Percentiles rank a stretch among this genome's conserved stretches.
Conservation (phyloP, 2,113 vertebrate genomes). For the Phaethornis superciliosus region DNA sequence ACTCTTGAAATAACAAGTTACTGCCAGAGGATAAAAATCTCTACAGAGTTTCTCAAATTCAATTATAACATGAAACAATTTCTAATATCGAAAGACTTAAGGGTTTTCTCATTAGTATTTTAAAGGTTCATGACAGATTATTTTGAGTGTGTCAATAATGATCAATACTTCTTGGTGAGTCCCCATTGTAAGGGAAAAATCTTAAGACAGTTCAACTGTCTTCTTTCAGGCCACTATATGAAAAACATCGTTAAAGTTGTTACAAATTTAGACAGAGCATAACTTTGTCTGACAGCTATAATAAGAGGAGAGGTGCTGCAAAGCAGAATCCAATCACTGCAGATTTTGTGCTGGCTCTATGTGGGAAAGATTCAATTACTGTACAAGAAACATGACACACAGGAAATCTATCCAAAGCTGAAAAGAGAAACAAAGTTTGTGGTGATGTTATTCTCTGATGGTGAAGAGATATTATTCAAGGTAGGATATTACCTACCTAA, state of each 20-base stretch:
- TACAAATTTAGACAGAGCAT: slow-evolving; percentile 15
- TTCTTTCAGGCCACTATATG: background rate
- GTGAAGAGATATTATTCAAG: background rate
- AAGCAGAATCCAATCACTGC: background rate
- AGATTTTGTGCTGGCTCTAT: background rate
- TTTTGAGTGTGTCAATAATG: slow-evolving; percentile 44
- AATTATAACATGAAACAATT: slow-evolving; percentile 52
- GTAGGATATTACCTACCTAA: background rate
- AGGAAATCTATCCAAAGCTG: background rate
- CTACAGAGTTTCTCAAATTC: slow-evolving; percentile 62
- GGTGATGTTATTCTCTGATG: background rate
- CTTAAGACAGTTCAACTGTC: background rate
- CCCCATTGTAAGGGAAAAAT: background rate
- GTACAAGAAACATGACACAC: background rate
- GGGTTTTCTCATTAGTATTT: slow-evolving; percentile 40
- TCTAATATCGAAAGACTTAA: slow-evolving; percentile 15
- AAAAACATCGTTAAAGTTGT: slow-evolving; percentile 10
- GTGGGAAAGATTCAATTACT: background rate
- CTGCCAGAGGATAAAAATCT: slow-evolving; percentile 52
- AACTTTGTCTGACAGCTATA: slow-evolving; percentile 19
- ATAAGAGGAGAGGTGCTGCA: background rate
- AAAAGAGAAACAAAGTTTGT: background rate
- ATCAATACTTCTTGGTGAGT: slow-evolving; percentile 8
- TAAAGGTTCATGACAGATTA: slow-evolving; percentile 29
- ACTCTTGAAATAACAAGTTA: slow-evolving; percentile 19